Percentiles rank a stretch among this genome's conserved stretches.
phyloP scores from a whole-genome alignment of 2,113 vertebrate genomes.

The Grammomys surdaster region DNA sequence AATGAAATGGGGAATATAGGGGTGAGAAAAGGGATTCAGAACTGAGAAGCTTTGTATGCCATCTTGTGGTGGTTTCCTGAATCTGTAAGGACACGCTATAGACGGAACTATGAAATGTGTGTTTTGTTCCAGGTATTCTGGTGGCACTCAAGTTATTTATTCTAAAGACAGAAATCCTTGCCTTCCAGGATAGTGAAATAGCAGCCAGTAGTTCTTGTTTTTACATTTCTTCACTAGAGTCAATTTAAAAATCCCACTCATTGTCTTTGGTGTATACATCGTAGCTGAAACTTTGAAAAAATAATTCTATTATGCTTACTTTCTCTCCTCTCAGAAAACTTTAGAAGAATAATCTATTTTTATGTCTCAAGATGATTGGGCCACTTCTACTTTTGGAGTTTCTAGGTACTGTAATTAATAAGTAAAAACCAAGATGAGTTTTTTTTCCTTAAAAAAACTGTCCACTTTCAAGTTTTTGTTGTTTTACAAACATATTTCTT shows the following conservation, averaged over 20 bases:
- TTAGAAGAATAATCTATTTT: not conserved
- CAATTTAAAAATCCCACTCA: not conserved
- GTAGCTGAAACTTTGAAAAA: not conserved
- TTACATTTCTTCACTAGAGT: conserved; percentile 16
- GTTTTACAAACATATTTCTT: not conserved
- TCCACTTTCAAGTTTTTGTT: not conserved
- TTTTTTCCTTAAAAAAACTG: not conserved
- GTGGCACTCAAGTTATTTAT: not conserved
- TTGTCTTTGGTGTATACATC: not conserved
- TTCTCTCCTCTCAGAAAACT: not conserved
- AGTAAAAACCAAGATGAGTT: not conserved
- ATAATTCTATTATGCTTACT: not conserved
- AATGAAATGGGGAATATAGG: not conserved
- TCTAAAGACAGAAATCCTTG: not conserved
- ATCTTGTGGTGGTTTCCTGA: conserved; percentile 64
- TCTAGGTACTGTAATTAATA: conserved; percentile 5
- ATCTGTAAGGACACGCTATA: not conserved
- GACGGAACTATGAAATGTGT: conserved; percentile 4
- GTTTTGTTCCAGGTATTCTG: not conserved
- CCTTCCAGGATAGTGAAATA: not conserved
- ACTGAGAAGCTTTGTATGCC: conserved; percentile 48
- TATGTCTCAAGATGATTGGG: not conserved
- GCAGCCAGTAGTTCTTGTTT: not conserved
- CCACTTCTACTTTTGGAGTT: not conserved
- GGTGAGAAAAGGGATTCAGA: not conserved